These are phyloP conservation scores for Bombus polaris DNA, from an alignment of 1,140 invertebrate species.

Conservation along the genomic window DNA sequence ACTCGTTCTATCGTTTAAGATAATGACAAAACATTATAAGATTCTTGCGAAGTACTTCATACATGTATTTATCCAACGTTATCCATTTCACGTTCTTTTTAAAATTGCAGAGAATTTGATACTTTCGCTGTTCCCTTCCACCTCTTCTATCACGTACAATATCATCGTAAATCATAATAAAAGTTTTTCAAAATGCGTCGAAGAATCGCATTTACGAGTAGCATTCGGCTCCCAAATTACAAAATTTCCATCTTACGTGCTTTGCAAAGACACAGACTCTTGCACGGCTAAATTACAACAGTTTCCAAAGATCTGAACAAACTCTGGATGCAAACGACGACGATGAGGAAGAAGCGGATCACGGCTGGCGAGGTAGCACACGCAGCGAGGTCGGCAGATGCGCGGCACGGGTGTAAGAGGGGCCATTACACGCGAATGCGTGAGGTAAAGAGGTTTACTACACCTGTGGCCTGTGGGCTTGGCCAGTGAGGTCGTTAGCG, in stretches of 20 bases:
- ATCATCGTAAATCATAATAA: neutral
- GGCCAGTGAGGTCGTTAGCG: constrained; percentile 53
- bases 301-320: neutral
- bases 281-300: neutral
- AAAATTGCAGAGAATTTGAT: neutral
- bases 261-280: too few relatives aligned
- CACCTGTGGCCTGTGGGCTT: constrained; percentile 75
- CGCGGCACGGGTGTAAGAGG: constrained; percentile 65
- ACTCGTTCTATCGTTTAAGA: neutral
- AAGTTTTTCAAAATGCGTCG: neutral
- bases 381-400: constrained; percentile 63
- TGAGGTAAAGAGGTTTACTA: constrained; percentile 74
- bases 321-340: neutral
- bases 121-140: too few relatives aligned
- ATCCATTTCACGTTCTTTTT: too few relatives aligned
- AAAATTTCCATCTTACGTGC: too few relatives aligned
- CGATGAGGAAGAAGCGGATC: constrained; percentile 42
- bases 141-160: neutral
- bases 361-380: constrained; percentile 46
- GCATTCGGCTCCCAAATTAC: too few relatives aligned
- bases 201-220: too few relatives aligned
- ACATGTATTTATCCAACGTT: too few relatives aligned
- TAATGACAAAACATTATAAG: too few relatives aligned
- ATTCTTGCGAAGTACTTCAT: too few relatives aligned
- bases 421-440: constrained; percentile 66